Base-by-base conservation (phyloP, 2,888 invertebrate species). In the Syrphus vitripennis region DNA sequence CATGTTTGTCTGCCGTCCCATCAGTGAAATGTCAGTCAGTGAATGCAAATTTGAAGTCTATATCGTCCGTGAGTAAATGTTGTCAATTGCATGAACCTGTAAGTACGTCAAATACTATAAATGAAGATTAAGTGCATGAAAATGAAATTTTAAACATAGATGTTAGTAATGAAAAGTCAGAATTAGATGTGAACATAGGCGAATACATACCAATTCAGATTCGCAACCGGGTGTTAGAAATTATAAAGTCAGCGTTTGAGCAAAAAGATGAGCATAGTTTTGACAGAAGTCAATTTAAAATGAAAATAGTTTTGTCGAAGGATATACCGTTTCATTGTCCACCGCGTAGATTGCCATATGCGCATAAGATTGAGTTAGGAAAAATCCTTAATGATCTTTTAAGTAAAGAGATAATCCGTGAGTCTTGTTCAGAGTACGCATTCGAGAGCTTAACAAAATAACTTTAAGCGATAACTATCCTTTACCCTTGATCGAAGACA, bases 281-380 rank as follows among this genome's bases (percentile, higher is more conserved):
- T 24, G 65, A 21, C 9, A 53, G 63, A 10, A 55, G 21, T 26
- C 16, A 48, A 55, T 65, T 69, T 37, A 40, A 72, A 75, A 75
- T 82, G 72, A 69, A n/a, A 24, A 82, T 87, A 21, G 40, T 50
- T 29, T 57, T 83, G 10, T 70, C 50, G 1, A 77, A 42, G n/a
- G 29, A 87, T 10, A 31, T 65, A 9, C 75, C 76, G n/a, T 83
- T 83, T 59, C 63, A 86, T 48, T 81, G 72, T 42, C 53, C 76
- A 2, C 80, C 80, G 2, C 31, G 80, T 21, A 74, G 72, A 9
- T 57, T 82, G 9, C 74, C 81, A 1, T 77, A 87, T 70, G 21
- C 53, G 5, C 87, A 81, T 37, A 77, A 74, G 50, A 50, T 75
- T 0, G 57, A 70, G 57, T 57, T 77, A 40, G 29, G 65, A 67